Base-by-base conservation (phyloP, 2,888 invertebrate genomes). In the Nebria brevicollis region DNA sequence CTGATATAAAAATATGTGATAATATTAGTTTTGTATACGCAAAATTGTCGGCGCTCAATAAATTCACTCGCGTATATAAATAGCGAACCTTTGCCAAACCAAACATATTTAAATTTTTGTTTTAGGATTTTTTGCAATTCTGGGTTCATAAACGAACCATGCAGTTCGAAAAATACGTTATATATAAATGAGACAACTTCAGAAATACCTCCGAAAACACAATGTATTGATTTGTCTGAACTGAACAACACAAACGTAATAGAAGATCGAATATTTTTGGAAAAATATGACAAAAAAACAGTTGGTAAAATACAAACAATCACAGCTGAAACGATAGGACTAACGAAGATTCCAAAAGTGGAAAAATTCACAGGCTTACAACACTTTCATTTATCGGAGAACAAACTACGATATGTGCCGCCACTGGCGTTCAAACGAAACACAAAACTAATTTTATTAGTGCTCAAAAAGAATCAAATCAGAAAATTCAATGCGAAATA, bases 91-190 rank as follows among this genome's bases (percentile, higher is more conserved):
- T 43, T 43, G 43, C 10, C 10, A 10, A 20, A 20, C 20, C 20
- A 20, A 20, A 20, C 20, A 54, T 13, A 54, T 54, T 54, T 54
- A 54, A 54, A 11, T 11, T 54, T 72, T 65, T 34, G 54, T 78
- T 78, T 41, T 42, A 78, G 79, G 73, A 41, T 41, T 6, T 42
- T 26, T 5, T 74, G 65, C 43, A 66, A 79, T 42, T 74, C 66
- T 66, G 79, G 79, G 0, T 79, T 79, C 13, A 42, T 75, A 5
- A 79, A 79, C 43, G 79, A 66, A 42, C 79, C 79, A 42, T 79
- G 79, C 68, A 79, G 64, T 43, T 43, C 73, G 5, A 20, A 41
- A 68, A 79, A 79, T 42, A 79, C 79, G 10, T 66, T 79, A 25
- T 74, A 74, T 25, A 74, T 79, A 2, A 68, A 73, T 11, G 13